Evolutionary conservation across 2,888 invertebrate genomes (phyloP).

Genomic region (Nephrotoma appendiculata): DNA sequence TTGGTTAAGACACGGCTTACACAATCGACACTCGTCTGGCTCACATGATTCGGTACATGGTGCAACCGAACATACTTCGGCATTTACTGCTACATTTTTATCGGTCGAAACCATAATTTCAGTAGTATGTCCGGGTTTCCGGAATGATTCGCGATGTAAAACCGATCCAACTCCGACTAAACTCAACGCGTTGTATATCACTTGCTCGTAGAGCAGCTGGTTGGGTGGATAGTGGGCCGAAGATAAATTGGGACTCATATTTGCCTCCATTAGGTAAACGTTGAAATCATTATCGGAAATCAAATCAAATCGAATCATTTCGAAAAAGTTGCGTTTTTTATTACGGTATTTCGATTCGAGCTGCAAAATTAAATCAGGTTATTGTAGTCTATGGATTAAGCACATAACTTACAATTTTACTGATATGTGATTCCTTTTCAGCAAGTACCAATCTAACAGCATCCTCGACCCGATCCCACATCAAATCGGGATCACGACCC

Average conservation of each 20-base stretch:
- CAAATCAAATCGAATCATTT: conserved; percentile 89
- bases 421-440: conserved; percentile 56
- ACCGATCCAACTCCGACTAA: conserved; percentile 58
- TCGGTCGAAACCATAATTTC: conserved; percentile 55
- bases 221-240: conserved; percentile 88
- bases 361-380: conserved; percentile 19
- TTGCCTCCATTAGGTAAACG: conserved; percentile 85
- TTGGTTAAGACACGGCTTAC: conserved; percentile 56
- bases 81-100: conserved; percentile 65
- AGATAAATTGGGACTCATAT: conserved; percentile 96
- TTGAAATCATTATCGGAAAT: conserved; percentile 75
- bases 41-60: conserved; percentile 47
- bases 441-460: conserved; percentile 57
- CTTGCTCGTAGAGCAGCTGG: conserved; percentile 78
- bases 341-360: conserved; percentile 30
- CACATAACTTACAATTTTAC: conserved; percentile 37
- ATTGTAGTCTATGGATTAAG: conserved; percentile 7
- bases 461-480: conserved; percentile 70
- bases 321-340: conserved; percentile 63
- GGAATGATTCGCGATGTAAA: conserved; percentile 30
- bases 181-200: conserved; percentile 68
- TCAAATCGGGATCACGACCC: conserved; percentile 51
- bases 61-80: conserved; percentile 45
- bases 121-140: conserved; percentile 22
- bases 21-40: conserved; percentile 55